These are phyloP conservation scores for Lonchura striata DNA, from an alignment of 2,113 vertebrate genomes.

Conservation along the genomic window DNA sequence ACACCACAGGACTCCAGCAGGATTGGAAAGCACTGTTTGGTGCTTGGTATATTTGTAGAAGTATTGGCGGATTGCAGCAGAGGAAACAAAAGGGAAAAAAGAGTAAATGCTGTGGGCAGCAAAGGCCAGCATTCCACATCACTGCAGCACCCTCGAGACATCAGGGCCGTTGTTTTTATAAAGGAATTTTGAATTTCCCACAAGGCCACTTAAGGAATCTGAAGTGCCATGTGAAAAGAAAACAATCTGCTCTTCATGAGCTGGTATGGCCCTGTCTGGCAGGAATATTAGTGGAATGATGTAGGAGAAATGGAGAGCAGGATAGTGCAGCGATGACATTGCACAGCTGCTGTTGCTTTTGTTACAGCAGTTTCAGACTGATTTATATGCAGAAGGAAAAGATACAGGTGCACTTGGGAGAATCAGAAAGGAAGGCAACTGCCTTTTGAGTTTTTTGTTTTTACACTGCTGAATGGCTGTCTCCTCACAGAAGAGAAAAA, in stretches of 20 bases:
- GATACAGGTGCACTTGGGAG: not conserved
- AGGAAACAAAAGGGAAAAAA: not conserved
- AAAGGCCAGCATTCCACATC: not conserved
- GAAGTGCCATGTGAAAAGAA: not conserved
- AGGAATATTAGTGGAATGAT: not conserved
- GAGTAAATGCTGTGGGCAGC: not conserved
- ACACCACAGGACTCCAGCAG: not conserved
- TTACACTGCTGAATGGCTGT: not conserved
- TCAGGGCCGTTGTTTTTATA: not conserved
- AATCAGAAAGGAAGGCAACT: not conserved
- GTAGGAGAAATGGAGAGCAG: not conserved
- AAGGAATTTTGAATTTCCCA: not conserved
- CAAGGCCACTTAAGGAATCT: not conserved
- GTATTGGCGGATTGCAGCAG: not conserved
- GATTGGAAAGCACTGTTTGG: not conserved
- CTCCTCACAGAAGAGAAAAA: not conserved
- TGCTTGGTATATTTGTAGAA: not conserved
- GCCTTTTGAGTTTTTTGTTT: not conserved
- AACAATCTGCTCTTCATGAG: not conserved
- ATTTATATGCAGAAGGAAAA: not conserved
- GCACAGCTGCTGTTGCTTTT: not conserved
- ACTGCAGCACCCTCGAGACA: not conserved
- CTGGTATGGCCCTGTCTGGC: not conserved
- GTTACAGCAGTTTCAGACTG: not conserved
- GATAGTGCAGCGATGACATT: not conserved